phyloP scores from a whole-genome alignment of 2,888 invertebrate genomes.

The Thereva unica region DNA sequence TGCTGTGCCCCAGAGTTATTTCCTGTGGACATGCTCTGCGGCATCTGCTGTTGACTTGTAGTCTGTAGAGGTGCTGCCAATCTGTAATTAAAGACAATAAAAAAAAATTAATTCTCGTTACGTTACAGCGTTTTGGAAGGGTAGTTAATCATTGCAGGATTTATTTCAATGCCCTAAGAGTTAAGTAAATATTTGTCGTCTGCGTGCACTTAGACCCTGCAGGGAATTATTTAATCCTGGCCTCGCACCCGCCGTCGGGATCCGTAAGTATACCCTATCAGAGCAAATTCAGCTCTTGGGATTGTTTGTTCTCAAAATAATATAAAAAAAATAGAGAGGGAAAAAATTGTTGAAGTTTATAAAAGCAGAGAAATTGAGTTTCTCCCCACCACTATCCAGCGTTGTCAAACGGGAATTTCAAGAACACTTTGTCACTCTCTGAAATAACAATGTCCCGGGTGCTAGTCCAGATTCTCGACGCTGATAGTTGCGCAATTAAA shows the following conservation, averaged over 20 bases:
- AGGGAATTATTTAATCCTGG: not conserved
- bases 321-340: too few relatives aligned
- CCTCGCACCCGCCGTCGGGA: too few relatives aligned
- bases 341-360: too few relatives aligned
- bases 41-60: slow-evolving; percentile 57
- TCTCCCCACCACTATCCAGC: too few relatives aligned
- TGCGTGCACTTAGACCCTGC: not conserved
- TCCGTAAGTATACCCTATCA: too few relatives aligned
- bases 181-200: slow-evolving; percentile 9
- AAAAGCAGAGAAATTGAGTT: too few relatives aligned
- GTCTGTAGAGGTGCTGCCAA: slow-evolving; percentile 53
- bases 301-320: too few relatives aligned
- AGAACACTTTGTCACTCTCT: not conserved
- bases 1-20: slow-evolving; percentile 67
- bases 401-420: not conserved
- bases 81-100: slow-evolving; percentile 47
- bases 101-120: slow-evolving; percentile 12
- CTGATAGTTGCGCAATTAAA: slow-evolving; percentile 32
- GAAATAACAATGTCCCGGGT: not conserved
- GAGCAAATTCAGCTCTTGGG: too few relatives aligned
- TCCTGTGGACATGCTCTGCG: slow-evolving; percentile 65
- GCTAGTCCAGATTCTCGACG: slow-evolving; percentile 2
- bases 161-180: slow-evolving; percentile 7
- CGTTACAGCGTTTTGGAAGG: slow-evolving; percentile 29
- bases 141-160: slow-evolving; percentile 7